These are phyloP conservation scores for Agapornis roseicollis DNA, from an alignment of 2,113 vertebrate species.

Conservation along the genomic window DNA sequence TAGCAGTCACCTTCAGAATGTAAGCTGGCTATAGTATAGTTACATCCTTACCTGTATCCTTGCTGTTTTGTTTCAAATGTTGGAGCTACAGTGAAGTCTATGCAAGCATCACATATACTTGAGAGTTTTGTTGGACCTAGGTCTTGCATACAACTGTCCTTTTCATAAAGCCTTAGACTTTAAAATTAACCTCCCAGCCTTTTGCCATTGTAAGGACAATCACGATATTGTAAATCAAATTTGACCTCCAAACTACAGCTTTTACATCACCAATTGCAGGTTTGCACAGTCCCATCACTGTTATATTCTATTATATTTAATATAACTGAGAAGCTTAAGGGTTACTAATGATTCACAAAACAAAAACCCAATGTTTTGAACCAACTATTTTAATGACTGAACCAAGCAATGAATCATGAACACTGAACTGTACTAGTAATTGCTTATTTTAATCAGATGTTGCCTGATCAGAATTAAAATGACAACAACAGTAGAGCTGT, in stretches of 20 bases:
- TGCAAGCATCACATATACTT: fast-evolving
- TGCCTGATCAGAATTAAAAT: background rate
- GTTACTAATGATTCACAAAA: background rate
- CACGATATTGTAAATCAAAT: background rate
- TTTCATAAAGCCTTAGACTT: background rate
- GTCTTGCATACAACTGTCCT: background rate
- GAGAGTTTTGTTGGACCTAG: background rate
- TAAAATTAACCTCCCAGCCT: background rate
- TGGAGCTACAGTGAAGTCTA: background rate
- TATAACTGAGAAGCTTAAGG: background rate
- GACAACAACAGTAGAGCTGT: background rate
- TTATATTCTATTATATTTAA: background rate
- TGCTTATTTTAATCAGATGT: background rate
- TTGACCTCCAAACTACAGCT: background rate
- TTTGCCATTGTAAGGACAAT: background rate
- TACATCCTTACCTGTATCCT: background rate
- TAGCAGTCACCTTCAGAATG: background rate
- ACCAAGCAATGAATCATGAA: background rate
- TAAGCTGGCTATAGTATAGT: background rate
- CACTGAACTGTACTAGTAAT: background rate
- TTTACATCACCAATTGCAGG: background rate
- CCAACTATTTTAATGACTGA: background rate
- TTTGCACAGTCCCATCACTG: background rate
- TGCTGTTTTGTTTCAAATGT: background rate
- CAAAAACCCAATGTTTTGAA: background rate